phyloP scores from a whole-genome alignment of 2,113 vertebrate species.

The Poecile atricapillus region DNA sequence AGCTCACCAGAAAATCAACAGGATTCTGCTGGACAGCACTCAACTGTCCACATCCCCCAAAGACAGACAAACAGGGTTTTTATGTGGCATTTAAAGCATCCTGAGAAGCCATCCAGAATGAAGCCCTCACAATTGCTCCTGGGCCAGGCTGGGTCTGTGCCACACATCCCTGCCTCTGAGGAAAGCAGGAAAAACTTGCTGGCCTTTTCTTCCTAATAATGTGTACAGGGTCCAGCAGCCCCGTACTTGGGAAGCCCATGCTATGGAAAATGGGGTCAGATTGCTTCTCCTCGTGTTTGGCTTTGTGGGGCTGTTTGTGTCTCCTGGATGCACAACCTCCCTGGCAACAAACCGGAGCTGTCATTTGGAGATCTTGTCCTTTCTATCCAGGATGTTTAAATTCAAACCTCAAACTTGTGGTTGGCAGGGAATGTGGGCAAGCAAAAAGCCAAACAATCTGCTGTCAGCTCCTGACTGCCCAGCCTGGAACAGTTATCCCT shows the following conservation, averaged over 20 bases:
- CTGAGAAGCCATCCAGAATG: background rate
- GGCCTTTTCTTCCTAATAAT: background rate
- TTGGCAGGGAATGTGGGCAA: background rate
- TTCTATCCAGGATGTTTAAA: conserved; percentile 1
- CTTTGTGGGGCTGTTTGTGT: background rate
- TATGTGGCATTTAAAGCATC: background rate
- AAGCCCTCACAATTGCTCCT: background rate
- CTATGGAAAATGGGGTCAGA: background rate
- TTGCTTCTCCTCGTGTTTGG: background rate
- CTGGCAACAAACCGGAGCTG: background rate
- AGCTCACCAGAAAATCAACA: conserved; percentile 1
- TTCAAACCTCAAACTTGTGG: background rate
- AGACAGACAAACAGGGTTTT: background rate
- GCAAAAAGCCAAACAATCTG: background rate
- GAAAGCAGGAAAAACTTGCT: background rate
- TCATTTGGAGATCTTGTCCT: background rate
- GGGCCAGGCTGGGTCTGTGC: background rate
- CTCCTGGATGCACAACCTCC: background rate
- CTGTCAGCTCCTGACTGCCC: background rate
- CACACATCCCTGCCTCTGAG: background rate
- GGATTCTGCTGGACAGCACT: background rate
- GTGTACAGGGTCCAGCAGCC: background rate
- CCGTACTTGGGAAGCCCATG: background rate
- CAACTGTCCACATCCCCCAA: background rate
- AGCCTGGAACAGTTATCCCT: background rate